A percentile compares a stretch with the other conserved stretches of the same genome.
These are phyloP conservation scores for Catharus bicknelli DNA, from an alignment of 2,113 vertebrate genomes.

Conservation along the genomic window DNA sequence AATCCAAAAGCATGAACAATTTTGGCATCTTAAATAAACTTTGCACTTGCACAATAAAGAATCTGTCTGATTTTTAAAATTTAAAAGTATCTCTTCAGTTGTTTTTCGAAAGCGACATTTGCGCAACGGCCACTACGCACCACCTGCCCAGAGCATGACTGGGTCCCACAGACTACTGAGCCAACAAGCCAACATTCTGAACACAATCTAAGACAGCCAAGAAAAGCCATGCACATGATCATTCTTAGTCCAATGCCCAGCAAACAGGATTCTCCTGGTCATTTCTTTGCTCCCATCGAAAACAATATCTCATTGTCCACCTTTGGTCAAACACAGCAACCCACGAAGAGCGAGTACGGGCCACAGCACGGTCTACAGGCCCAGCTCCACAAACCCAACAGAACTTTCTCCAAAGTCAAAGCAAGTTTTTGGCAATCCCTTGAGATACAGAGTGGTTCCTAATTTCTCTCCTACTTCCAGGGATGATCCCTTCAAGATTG, in stretches of 20 bases:
- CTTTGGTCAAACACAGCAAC: not conserved
- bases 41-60: not conserved
- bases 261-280: not conserved
- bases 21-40: not conserved
- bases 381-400: not conserved
- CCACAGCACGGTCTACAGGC: not conserved
- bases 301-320: accelerated
- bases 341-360: not conserved
- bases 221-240: not conserved
- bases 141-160: accelerated
- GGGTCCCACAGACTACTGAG: not conserved
- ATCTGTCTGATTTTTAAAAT: not conserved
- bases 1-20: not conserved
- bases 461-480: not conserved
- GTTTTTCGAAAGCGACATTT: not conserved
- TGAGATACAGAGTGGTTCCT: not conserved
- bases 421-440: not conserved
- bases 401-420: not conserved
- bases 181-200: not conserved
- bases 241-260: not conserved
- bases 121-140: accelerated
- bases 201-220: not conserved
- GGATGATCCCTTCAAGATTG: not conserved
- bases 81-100: not conserved
- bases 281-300: not conserved